phyloP scores from a whole-genome alignment of 2,888 invertebrate genomes.

The Fissipunctia ypsillon region DNA sequence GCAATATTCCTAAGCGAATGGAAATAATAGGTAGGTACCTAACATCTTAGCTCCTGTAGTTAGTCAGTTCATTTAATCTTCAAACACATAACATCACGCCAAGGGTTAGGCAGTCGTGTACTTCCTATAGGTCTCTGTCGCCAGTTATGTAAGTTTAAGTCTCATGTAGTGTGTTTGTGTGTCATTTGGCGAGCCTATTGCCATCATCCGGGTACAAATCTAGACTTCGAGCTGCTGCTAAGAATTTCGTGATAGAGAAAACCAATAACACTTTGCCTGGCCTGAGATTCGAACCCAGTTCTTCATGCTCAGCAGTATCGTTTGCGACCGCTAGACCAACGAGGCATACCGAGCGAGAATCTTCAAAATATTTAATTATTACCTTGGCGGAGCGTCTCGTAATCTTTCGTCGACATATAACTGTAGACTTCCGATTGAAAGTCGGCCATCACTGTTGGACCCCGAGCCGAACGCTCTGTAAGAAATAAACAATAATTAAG shows the following conservation, averaged over 20 bases:
- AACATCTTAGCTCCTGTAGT: background rate
- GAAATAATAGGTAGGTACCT: background rate
- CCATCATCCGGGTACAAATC: background rate
- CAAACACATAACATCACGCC: background rate
- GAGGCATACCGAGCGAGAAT: background rate
- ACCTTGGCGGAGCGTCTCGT: conserved; percentile 87
- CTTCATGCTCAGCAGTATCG: no score
- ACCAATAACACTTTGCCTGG: background rate
- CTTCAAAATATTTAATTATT: conserved; percentile 25
- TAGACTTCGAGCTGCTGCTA: background rate
- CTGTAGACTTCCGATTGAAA: conserved; percentile 87
- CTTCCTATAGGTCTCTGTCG: no score
- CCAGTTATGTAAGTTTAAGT: background rate
- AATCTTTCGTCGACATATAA: conserved; percentile 85
- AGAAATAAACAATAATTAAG: conserved; percentile 46
- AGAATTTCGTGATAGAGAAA: background rate
- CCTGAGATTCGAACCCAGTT: background rate
- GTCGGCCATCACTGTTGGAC: conserved; percentile 71
- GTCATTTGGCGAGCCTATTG: background rate
- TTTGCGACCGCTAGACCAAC: background rate
- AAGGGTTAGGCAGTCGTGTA: background rate
- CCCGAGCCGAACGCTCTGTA: conserved; percentile 76
- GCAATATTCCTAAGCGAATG: background rate
- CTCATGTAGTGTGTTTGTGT: background rate
- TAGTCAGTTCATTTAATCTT: background rate